Base-by-base conservation (phyloP, 1,140 invertebrate species). In the Drosophila lini region DNA sequence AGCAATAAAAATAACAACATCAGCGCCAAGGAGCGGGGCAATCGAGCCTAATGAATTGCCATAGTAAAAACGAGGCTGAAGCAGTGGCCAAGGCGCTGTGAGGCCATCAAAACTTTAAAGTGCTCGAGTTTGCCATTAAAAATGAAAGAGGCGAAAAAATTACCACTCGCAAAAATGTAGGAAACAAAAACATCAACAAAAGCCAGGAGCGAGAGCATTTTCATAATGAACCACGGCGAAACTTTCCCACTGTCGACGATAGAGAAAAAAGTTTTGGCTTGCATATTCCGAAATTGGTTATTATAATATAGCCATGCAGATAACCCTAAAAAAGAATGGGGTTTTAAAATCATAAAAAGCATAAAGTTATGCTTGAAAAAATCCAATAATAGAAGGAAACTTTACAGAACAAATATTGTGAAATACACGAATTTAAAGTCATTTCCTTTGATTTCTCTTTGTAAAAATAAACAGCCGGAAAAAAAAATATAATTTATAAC, bases 21-120 rank as follows among this genome's bases (percentile, higher is more conserved):
- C 50, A 16, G 44, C 48, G 32, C 40, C 44, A 65, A 65, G 50
- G 31, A 65, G 47, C 65, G 36, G 34, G 67, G 59, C 79, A 88
- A 86, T 82, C 70, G 76, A 69, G 71, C 53, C 63, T 88, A 86
- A 86, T 86, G 83, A 86, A 86, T 86, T 88, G 83, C 76, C 60
- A 69, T 77, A 76, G 79, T 88, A 71, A 79, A 86, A 53, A 38
- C 32, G 19, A 59, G 53, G 55, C 44, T 69, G 62, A 71, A 81
- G 62, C 70, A 79, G 74, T 74, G 64, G 78, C 61, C 79, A 50
- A 82, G 65, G 58, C 64, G 69, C 69, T 74, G 19, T 13, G 11
- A 11, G 73, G 62, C 73, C 53, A 84, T 85, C 81, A 81, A 85
- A 85, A 85, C 64, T 85, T 85, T 85, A 86, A 86, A 86, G 75